Base-by-base conservation (phyloP, 2,888 invertebrate genomes). In the Leucozona laternaria region DNA sequence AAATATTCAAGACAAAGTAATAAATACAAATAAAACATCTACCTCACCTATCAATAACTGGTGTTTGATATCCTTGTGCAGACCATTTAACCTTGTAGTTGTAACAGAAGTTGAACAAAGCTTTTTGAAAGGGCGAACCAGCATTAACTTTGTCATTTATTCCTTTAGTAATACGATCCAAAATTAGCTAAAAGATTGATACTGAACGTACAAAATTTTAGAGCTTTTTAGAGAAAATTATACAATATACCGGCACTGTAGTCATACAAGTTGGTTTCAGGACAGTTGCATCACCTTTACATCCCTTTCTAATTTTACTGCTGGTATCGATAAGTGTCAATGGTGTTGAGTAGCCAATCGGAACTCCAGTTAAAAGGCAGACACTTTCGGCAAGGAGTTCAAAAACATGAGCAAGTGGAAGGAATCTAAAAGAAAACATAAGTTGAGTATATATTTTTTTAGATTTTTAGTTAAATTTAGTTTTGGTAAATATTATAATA, bases 161-260 rank as follows among this genome's bases (percentile, higher is more conserved):
- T 89, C 97, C 98, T 93, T 99, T 99, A 91, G 98, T 98, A 91
- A 99, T 97, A 90, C 99, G 96, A 93, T 99, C 99, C 94, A 99
- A 95, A 89, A 99, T 98, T 71, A 99, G 94, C 97, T 98, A 88
- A 85, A 79, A 22, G 0, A 76, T 70, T 13, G 55, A 58, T 50
- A 57, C 15, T 66, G 0, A 53, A 13, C 34, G 25, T 25, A 53
- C 31, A 43, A 43, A 40, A 37, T 15, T 55, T 7, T 10, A 34
- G 2, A 64, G 31, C 7, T 50, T 40, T 40, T 34, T 17, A 53
- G 11, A 17, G 48, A 53, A 10, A 34, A 62, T 25, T 62, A 25
- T 45, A 7, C 31, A 76, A 66, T 94, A 94, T 90, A 98, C 98
- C 81, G 99, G 99, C 57, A 99, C 99, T 64, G 98, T 96, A 4